A percentile compares a stretch with the other conserved stretches of the same genome.
Conservation (phyloP, 2,797 vertebrate genomes). For the Anomalospiza imberbis region DNA sequence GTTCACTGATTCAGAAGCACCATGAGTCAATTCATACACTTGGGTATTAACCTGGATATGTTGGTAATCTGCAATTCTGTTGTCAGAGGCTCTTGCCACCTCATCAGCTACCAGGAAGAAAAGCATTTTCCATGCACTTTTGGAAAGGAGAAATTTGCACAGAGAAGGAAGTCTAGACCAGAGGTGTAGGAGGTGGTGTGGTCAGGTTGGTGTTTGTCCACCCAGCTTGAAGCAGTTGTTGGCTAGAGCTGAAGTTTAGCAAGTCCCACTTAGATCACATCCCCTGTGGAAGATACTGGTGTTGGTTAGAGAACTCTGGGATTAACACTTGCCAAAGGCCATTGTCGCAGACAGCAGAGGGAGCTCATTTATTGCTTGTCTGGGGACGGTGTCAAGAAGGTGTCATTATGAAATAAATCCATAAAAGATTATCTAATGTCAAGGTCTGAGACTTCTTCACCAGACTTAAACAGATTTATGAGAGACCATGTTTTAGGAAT, state of each 20-base stretch:
- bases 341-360: slow-evolving; percentile 31
- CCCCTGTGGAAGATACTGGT: background rate
- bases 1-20: background rate
- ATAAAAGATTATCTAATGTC: background rate
- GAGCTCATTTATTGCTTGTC: slow-evolving; percentile 27
- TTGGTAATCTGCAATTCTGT: background rate
- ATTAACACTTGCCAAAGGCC: background rate
- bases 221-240: background rate
- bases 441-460: background rate
- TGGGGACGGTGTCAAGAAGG: too few relatives aligned
- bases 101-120: background rate
- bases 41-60: background rate
- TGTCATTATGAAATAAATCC: background rate
- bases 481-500: background rate
- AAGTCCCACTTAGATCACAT: background rate
- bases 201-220: background rate
- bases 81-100: background rate
- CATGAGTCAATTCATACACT: background rate
- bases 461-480: background rate
- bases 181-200: rapidly evolving
- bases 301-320: background rate
- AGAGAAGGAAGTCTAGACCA: background rate
- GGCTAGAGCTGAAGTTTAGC: background rate
- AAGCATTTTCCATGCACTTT: background rate
- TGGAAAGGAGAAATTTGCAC: background rate